Base-by-base conservation (phyloP, 2,888 invertebrate species). In the Drosophila niveifrons region DNA sequence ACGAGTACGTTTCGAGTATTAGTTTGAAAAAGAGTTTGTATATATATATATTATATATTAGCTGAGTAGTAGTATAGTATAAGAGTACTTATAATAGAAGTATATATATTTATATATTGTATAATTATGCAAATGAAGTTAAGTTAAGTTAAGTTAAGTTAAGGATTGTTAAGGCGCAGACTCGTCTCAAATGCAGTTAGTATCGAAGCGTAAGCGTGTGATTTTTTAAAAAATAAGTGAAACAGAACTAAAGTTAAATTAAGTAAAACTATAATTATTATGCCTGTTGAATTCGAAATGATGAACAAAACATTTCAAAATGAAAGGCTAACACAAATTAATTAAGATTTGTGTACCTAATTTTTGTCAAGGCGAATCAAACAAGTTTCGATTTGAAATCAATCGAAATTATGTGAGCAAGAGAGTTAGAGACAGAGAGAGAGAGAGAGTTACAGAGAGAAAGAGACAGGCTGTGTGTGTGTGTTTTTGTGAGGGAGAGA, bases 131-230 rank as follows among this genome's bases (percentile, higher is more conserved):
- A 77, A 79, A 77, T 78, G 61, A 65, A 67, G 43, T 70, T 23
- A 23, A 23, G 23, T 23, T 23, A 23, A 23, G 17, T 17, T 17
- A 17, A 17, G 18, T 23, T 23, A 23, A 23, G 23, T 23, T 46
- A 48, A 41, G 23, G 11, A 18, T 72, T 65, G n/a, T 36, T 36
- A 36, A 36, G 61, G 78, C 73, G 66, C 70, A 78, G 78, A 74
- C 68, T 81, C 74, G 65, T 71, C 65, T 65, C 73, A 79, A 78
- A 82, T 85, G 88, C 88, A 80, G 80, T 88, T 88, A 88, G 78
- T 85, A 80, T 67, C 75, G 66, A 88, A 88, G 83, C 83, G 78
- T 68, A 83, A 83, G 83, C 88, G 86, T 83, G 88, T 86, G 83
- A 80, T 71, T 65, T 58, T n/a, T n/a, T n/a, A n/a, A 1, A 59